Evolutionary conservation across 2,888 invertebrate species (phyloP).

Genomic region (Thumatha senex): DNA sequence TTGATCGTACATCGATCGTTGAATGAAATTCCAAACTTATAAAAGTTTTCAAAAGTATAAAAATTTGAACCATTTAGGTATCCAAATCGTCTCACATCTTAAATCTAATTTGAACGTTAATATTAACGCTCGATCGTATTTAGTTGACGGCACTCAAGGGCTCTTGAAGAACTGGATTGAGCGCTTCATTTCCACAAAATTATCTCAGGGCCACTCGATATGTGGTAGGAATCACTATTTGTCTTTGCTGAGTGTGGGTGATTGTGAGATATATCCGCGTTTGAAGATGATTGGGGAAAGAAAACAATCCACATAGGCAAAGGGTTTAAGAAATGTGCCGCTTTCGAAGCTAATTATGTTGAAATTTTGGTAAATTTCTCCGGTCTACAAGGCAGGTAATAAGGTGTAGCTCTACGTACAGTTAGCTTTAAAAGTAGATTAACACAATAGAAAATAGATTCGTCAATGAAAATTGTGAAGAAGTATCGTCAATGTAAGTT

Average conservation of each 20-base stretch:
- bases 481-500: too few species aligned
- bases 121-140: constrained; percentile 46
- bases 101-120: constrained; percentile 30
- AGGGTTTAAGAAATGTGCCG: too few species aligned
- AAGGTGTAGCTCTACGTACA: too few species aligned
- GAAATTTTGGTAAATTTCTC: too few species aligned
- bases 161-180: constrained; percentile 47
- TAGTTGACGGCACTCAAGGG: constrained; percentile 44
- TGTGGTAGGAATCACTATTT: constrained; percentile 33
- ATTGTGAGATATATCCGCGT: constrained; percentile 14
- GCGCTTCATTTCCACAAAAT: constrained; percentile 62
- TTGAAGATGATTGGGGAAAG: background rate
- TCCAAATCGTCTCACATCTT: constrained; percentile 5
- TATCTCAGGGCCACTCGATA: constrained; percentile 46
- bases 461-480: too few species aligned
- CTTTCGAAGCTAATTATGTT: too few species aligned
- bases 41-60: background rate
- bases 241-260: constrained; percentile 25
- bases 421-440: too few species aligned
- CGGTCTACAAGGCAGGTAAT: too few species aligned
- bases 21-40: too few species aligned
- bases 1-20: too few species aligned
- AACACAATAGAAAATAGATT: too few species aligned
- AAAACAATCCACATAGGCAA: background rate
- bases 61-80: background rate